Conservation (phyloP, 1,140 invertebrate species). For the Adelges cooleyi region DNA sequence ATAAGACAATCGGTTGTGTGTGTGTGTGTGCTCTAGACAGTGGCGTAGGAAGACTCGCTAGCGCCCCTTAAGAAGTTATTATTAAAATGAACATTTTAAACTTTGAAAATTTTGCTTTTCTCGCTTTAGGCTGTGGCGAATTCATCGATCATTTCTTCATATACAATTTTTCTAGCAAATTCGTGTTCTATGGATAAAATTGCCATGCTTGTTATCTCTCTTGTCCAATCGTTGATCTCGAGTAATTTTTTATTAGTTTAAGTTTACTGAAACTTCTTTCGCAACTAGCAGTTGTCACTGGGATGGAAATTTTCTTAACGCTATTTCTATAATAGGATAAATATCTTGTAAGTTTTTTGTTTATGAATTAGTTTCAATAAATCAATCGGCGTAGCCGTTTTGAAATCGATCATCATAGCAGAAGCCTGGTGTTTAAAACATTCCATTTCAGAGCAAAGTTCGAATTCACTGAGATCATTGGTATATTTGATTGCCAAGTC, state of each 20-base stretch:
- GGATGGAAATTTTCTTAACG: background rate
- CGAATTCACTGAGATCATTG: background rate
- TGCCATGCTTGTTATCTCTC: constrained; percentile 23
- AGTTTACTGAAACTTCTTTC: constrained; percentile 37
- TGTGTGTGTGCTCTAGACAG: too few species aligned
- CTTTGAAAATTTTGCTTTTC: too few species aligned
- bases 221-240: constrained; percentile 34
- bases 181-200: background rate
- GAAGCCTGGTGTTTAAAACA: background rate
- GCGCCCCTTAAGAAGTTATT: too few species aligned
- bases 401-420: background rate
- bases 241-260: constrained; percentile 37
- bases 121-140: too few species aligned
- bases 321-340: background rate
- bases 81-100: too few species aligned
- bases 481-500: background rate
- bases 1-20: too few species aligned
- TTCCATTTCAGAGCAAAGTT: background rate
- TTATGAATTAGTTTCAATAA: background rate
- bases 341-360: background rate
- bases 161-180: background rate
- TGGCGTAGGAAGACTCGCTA: too few species aligned
- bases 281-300: constrained; percentile 34
- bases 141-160: background rate
- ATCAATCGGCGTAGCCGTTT: background rate